Evolutionary conservation across 2,113 vertebrate genomes (phyloP).

Genomic region (Silurus meridionalis): DNA sequence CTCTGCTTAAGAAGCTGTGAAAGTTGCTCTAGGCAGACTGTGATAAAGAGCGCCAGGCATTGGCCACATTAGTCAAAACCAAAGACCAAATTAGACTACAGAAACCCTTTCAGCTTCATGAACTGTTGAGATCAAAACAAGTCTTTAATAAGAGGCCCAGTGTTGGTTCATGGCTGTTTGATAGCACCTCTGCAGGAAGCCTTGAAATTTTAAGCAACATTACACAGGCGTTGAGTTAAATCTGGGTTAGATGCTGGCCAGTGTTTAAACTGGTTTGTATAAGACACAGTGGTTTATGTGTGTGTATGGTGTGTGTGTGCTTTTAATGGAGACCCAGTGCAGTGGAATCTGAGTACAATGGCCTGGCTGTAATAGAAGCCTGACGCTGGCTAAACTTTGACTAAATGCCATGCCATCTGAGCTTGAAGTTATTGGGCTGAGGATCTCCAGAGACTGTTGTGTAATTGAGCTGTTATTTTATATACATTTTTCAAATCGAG

Average conservation of each 20-base stretch:
- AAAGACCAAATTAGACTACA: background rate
- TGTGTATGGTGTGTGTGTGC: constrained; percentile 1
- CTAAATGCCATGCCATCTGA: background rate
- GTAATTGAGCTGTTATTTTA: background rate
- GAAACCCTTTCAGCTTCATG: background rate
- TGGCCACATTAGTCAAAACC: background rate
- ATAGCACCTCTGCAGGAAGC: background rate
- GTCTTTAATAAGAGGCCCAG: background rate
- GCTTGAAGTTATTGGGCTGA: background rate
- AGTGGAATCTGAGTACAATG: background rate
- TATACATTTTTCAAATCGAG: background rate
- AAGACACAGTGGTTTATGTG: constrained; percentile 17
- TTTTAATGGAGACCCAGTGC: background rate
- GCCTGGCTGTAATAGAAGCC: constrained; percentile 1
- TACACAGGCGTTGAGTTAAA: background rate
- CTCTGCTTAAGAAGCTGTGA: background rate
- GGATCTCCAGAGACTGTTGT: background rate
- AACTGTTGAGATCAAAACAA: background rate
- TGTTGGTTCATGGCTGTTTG: background rate
- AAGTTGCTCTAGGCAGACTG: background rate
- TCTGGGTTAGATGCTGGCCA: background rate
- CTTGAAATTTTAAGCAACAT: background rate
- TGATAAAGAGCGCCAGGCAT: background rate
- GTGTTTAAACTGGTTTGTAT: background rate
- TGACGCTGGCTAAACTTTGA: background rate